Conservation (phyloP, 2,797 vertebrate genomes). For the Pseudomugil gertrudae region DNA sequence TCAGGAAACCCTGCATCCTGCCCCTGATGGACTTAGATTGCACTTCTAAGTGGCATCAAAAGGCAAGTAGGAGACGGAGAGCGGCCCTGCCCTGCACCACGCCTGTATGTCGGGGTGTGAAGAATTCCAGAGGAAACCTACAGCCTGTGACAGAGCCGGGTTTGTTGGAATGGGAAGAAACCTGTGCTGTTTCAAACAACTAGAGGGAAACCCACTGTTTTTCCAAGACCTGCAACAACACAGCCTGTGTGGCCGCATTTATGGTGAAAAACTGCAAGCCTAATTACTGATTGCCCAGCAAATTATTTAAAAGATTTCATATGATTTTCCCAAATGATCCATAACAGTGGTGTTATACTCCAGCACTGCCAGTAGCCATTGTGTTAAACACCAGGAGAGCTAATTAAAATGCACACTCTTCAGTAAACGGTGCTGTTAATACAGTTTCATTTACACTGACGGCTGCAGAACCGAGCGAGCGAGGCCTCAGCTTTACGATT, state of each 20-base stretch:
- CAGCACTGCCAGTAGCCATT: conserved; percentile 26
- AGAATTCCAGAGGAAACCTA: conserved; percentile 63
- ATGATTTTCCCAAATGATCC: conserved; percentile 43
- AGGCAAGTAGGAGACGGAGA: conserved; percentile 27
- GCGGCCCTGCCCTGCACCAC: conserved; percentile 54
- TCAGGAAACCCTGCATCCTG: conserved; percentile 74
- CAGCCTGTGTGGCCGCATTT: conserved; percentile 52
- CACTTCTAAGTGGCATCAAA: conserved; percentile 62
- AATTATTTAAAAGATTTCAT: conserved; percentile 34
- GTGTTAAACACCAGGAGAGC: conserved; percentile 46
- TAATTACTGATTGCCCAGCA: conserved; percentile 35
- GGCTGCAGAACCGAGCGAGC: conserved; percentile 7
- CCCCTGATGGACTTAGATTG: conserved; percentile 45
- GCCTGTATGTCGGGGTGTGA: conserved; percentile 56
- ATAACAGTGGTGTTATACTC: conserved; percentile 40
- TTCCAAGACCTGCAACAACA: conserved; percentile 14
- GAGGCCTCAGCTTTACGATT: conserved; percentile 24
- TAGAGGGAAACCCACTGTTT: conserved; percentile 46
- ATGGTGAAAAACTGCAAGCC: conserved; percentile 8
- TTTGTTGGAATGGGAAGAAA: conserved; percentile 40
- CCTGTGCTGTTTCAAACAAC: conserved; percentile 42
- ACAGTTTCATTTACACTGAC: conserved; percentile 40
- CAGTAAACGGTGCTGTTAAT: conserved; percentile 51
- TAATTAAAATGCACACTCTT: conserved; percentile 53
- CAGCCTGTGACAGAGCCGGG: conserved; percentile 48